Conservation (phyloP, 2,888 invertebrate species). For the Noctuana brunneofusca region DNA sequence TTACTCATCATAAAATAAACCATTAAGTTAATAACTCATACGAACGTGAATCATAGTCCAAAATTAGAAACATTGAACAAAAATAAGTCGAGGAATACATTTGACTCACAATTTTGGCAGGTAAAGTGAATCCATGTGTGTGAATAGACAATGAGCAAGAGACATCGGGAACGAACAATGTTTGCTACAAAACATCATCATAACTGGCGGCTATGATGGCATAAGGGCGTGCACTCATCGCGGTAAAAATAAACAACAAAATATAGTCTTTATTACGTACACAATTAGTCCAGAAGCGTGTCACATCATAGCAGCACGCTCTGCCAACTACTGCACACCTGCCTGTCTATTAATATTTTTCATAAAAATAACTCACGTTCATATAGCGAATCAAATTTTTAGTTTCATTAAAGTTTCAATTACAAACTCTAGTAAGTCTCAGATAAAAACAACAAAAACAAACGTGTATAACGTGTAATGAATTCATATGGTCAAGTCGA, state of each 20-base stretch:
- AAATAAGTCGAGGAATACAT: slow-evolving; percentile 56
- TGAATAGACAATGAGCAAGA: slow-evolving; percentile 57
- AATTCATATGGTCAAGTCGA: neutral
- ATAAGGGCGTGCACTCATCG: slow-evolving; percentile 47
- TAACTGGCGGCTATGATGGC: slow-evolving; percentile 36
- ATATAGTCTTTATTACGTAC: slow-evolving; percentile 57
- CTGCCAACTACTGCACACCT: slow-evolving; percentile 77
- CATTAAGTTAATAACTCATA: slow-evolving; percentile 34
- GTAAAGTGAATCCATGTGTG: slow-evolving; percentile 53
- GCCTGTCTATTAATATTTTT: slow-evolving; percentile 78
- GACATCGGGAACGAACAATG: slow-evolving; percentile 42
- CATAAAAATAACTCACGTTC: slow-evolving; percentile 62
- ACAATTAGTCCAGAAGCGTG: slow-evolving; percentile 72
- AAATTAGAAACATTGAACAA: slow-evolving; percentile 57
- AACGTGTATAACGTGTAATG: neutral
- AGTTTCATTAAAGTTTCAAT: neutral
- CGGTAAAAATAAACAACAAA: slow-evolving; percentile 57
- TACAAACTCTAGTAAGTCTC: neutral
- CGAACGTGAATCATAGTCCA: slow-evolving; percentile 49
- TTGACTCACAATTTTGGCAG: slow-evolving; percentile 75
- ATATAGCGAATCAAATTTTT: slow-evolving; percentile 25
- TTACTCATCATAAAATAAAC: slow-evolving; percentile 1
- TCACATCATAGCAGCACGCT: slow-evolving; percentile 58
- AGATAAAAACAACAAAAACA: too few relatives aligned
- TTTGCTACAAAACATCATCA: slow-evolving; percentile 46